Evolutionary conservation across 2,888 invertebrate species (phyloP), one percentile per base, ranked within the genome.

Genomic region (Erannis defoliaria): DNA sequence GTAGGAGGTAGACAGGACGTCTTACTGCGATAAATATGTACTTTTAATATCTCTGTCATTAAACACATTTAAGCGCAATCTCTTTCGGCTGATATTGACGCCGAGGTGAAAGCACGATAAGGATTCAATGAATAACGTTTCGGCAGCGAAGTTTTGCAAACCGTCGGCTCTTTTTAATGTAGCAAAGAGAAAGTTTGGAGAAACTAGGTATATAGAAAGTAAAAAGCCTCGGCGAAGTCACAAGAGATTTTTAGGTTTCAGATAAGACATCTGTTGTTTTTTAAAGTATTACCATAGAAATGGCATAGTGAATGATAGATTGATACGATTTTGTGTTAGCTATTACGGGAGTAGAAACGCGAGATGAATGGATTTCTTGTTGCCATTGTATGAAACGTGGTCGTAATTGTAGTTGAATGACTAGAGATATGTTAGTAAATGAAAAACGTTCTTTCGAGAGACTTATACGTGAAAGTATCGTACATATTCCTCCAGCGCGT

Each of bases 381-480:
- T 69, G 53, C 64, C 64, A 70, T 62, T 70, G 67, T 58, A 63
- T 56, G 57, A 62, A 61, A 45, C 49, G 31, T 38, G 43, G 18
- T 38, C 21, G 16, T 19, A 50, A 23, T 10, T 26, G 40, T 37
- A 12, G 5, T 50, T n/a, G 23, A 54, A 38, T 19, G 23, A 18
- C 14, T 38, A 26, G 23, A n/a, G 12, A 51, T 18, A 29, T 38
- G 18, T 12, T 18, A 38, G 50, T 21, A 16, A n/a, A 19, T 31
- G 37, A 29, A 18, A 40, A 18, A 40, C 16, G 4, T 21, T 12
- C 12, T n/a, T 14, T 23, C 8, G 4, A 19, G 19, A 59, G 33
- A 76, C 77, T 72, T 71, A 63, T 79, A 75, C 73, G 78, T 71
- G 80, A 75, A 81, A 78, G 77, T 60, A 73, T 76, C 68, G 71